Percentiles rank a stretch among this genome's conserved stretches.
phyloP scores from a whole-genome alignment of 1,140 invertebrate genomes.

The Pseudoatta argentina region DNA sequence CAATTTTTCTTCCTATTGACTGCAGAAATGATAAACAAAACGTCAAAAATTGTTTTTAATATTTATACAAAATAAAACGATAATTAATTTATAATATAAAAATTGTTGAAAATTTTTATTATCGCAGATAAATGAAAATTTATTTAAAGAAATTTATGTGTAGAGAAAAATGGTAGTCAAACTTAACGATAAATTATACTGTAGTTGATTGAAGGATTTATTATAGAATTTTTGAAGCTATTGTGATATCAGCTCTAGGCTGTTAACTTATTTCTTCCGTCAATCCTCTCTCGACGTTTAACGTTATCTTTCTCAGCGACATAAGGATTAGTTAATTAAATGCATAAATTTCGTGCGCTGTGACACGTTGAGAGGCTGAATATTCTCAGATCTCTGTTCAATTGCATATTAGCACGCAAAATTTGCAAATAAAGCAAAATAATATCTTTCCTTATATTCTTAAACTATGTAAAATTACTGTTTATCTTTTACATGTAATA shows the following conservation, averaged over 20 bases:
- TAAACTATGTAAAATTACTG: constrained; percentile 6
- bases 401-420: constrained; percentile 57
- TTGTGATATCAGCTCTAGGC: constrained; percentile 36
- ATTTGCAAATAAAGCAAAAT: constrained; percentile 60
- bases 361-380: constrained; percentile 19
- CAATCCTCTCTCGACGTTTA: constrained; percentile 34
- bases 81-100: not conserved
- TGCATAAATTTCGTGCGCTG: constrained; percentile 60
- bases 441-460: constrained; percentile 30
- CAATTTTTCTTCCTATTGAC: not conserved
- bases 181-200: constrained; percentile 1
- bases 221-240: constrained; percentile 34
- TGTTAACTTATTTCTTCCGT: constrained; percentile 47
- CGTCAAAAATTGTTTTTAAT: not conserved
- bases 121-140: not conserved
- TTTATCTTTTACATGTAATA: constrained; percentile 5
- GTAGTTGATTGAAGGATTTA: constrained; percentile 47
- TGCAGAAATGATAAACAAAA: not conserved
- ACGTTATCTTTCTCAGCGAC: constrained; percentile 32
- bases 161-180: not conserved
- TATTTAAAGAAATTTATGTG: not conserved
- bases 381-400: constrained; percentile 39
- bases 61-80: constrained; percentile 3
- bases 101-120: not conserved
- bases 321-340: constrained; percentile 59